Evolutionary conservation across 2,797 vertebrate species (phyloP).

Genomic region (Eidolon dupreanum): DNA sequence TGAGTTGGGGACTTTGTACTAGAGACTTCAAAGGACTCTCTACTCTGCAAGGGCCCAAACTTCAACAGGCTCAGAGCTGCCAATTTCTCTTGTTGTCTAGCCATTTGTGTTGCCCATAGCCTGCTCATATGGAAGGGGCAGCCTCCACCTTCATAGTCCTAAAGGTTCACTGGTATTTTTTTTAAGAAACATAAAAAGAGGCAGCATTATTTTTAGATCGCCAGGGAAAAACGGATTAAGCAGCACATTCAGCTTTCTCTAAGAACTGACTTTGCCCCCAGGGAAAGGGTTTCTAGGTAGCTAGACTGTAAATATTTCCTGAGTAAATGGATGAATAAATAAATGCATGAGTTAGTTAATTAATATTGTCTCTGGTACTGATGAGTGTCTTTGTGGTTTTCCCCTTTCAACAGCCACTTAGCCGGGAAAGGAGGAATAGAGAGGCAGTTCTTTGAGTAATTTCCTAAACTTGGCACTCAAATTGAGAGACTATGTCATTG

Average conservation of each 20-base stretch:
- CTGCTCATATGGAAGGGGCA: not conserved
- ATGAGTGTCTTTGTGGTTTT: conserved; percentile 59
- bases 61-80: not conserved
- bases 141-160: not conserved
- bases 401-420: conserved; percentile 63
- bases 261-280: not conserved
- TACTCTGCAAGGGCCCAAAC: not conserved
- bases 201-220: not conserved
- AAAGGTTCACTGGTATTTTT: not conserved
- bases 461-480: conserved; percentile 4
- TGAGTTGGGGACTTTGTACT: not conserved
- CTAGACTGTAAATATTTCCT: conserved; percentile 57
- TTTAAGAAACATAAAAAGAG: not conserved
- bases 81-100: no score
- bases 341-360: conserved; percentile 36
- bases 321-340: conserved; percentile 60
- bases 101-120: not conserved
- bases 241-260: not conserved
- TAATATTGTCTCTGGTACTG: conserved; percentile 25
- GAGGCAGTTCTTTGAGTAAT: not conserved
- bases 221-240: not conserved
- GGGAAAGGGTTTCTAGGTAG: conserved; percentile 47
- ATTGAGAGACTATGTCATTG: conserved; percentile 21
- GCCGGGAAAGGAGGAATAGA: not conserved
- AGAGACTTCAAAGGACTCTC: not conserved